Base-by-base conservation (phyloP, 2,113 vertebrate species). In the Aythya baeri region DNA sequence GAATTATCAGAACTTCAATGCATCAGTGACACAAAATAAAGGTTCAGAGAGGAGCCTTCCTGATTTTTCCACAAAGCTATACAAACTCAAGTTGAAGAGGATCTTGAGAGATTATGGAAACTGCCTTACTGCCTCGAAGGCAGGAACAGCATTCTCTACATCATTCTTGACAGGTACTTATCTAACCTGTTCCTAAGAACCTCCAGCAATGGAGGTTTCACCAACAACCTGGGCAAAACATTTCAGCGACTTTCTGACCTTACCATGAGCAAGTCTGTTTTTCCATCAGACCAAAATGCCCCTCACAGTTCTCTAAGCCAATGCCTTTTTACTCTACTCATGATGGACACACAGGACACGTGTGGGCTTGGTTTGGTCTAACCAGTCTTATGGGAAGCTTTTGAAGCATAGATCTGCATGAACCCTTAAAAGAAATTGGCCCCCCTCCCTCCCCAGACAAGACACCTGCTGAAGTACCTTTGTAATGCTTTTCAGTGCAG, bases 81-180 rank as follows among this genome's bases (percentile, higher is more conserved):
- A 89, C 86, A 89, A 86, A 57, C 52, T 86, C 66, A 79, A 70
- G 44, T 76, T 70, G 49, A 92, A 84, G 38, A 79, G 66, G 54
- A 89, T 79, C 49, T 75, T 72, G 58, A 87, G 66, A 87, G 91
- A 74, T 76, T 34, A 31, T 11, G 29, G 21, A 94, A 89, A 84
- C 17, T 5, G 65, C 41, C 52, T 49, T 36, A 84, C 10, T 82
- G 66, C 66, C 93, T 86, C 0, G 0, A 75, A 91, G 77, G 73
- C 58, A 87, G 29, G 29, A 92, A 38, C 73, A 91, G 26, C 49
- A 63, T 36, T 91, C 23, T 66, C 65, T 67, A 25, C 38, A 73
- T 15, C 44, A 68, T 61, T 92, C 62, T 68, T 92, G 52, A 75
- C 14, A 86, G 29, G 34, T 36, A 65, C 54, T 83, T 55, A 36